Evolutionary conservation across 1,140 invertebrate genomes (phyloP).

Genomic region (Carcinoscorpius rotundicauda): DNA sequence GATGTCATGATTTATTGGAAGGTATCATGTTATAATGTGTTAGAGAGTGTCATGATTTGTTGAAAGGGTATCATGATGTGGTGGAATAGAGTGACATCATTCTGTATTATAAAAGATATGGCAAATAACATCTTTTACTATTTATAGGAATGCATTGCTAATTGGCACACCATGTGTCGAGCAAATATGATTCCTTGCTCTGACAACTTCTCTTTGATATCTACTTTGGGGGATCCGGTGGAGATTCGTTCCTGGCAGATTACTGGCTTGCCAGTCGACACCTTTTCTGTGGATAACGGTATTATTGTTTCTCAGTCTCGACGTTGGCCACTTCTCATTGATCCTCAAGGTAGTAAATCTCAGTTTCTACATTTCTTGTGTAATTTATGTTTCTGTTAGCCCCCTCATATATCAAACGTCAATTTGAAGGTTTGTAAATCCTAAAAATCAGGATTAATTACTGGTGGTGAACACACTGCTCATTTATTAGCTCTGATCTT

Average conservation of each 20-base stretch:
- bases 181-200: conserved; percentile 62
- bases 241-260: conserved; percentile 76
- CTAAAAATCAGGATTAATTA: too few relatives aligned
- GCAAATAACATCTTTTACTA: conserved; percentile 19
- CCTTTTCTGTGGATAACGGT: conserved; percentile 86
- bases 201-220: conserved; percentile 56
- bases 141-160: conserved; percentile 48
- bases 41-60: too few relatives aligned
- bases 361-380: too few relatives aligned
- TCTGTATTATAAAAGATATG: not conserved
- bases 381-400: too few relatives aligned
- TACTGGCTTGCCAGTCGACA: conserved; percentile 73
- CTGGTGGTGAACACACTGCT: too few relatives aligned
- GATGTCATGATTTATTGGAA: too few relatives aligned
- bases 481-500: too few relatives aligned
- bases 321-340: conserved; percentile 86
- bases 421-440: too few relatives aligned
- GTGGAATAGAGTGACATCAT: conserved; percentile 7
- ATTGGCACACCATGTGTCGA: conserved; percentile 59
- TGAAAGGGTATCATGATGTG: too few relatives aligned
- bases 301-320: conserved; percentile 74
- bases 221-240: conserved; percentile 72
- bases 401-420: too few relatives aligned
- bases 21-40: too few relatives aligned
- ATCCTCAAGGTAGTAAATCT: conserved; percentile 55